Base-by-base conservation (phyloP, 2,797 vertebrate genomes). In the Mareca penelope region DNA sequence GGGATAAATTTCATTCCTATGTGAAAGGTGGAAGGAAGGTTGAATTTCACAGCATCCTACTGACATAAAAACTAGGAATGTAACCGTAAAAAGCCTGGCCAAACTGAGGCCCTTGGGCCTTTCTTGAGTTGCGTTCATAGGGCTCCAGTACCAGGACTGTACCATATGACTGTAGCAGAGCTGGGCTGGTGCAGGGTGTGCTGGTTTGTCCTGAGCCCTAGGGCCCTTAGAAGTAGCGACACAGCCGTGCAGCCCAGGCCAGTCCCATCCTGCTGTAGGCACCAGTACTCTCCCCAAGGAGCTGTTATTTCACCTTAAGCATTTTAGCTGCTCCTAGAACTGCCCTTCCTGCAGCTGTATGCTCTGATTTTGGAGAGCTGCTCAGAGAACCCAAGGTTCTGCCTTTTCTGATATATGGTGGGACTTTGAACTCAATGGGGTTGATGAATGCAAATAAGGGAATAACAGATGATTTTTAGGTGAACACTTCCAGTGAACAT, bases 211-310 rank as follows among this genome's bases (percentile, higher is more conserved):
- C 3, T 6, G 23, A 78, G 39, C 22, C 72, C n/a, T 80, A 0
- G 0, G 17, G 8, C 46, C 23, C 3, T 4, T 37, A 40, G 33
- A 77, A 26, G 15, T 3, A 60, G 17, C 0, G 2, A 84, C 22
- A 42, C 57, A 70, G 37, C 33, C 0, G 0, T 24, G 84, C 7
- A 46, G 52, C 39, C 33, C 12, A 5, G 39, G 7, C 24, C 35
- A 22, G 29, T 42, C 40, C 21, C 21, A 28, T 39, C 29, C 59
- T 35, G 13, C 0, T 0, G 15, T 18, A 26, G 35, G n/a, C 3
- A 2, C 0, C 19, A 39, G 10, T 52, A 56, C 10, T 68, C 10
- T 67, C 26, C 33, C 16, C 1, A 0, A 60, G 15, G 29, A 46
- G 37, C 29, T 1, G 1, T 15, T 42, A 8, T 44, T 89, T 76